Conservation (phyloP, 2,113 vertebrate species). For the Pelecanoides urinatrix region DNA sequence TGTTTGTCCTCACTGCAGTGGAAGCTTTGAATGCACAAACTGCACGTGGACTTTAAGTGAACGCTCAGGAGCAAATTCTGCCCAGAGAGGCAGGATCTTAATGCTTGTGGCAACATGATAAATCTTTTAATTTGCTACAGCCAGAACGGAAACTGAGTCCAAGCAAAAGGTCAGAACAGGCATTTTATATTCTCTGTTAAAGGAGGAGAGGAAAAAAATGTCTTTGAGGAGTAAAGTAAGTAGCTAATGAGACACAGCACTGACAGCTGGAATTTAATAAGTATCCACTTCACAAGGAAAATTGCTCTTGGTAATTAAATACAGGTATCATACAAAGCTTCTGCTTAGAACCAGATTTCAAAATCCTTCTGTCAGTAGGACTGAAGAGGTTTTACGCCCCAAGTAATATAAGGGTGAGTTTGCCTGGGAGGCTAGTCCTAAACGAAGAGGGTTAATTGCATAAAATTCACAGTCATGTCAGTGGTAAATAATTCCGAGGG, state of each 20-base stretch:
- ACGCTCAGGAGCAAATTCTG: neutral
- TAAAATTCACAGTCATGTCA: conserved; percentile 52
- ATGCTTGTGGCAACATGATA: conserved; percentile 14
- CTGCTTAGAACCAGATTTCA: conserved; percentile 8
- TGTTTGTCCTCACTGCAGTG: neutral
- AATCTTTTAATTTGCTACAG: conserved; percentile 58
- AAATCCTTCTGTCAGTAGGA: conserved; percentile 11
- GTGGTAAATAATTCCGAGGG: conserved; percentile 29
- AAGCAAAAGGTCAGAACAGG: conserved; percentile 68
- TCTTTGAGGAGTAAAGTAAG: conserved; percentile 73
- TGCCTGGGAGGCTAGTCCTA: neutral
- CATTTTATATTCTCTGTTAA: conserved; percentile 66
- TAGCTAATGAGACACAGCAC: conserved; percentile 72
- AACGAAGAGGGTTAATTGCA: conserved; percentile 21
- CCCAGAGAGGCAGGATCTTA: neutral
- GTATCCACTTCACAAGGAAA: conserved; percentile 56
- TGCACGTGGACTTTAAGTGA: neutral
- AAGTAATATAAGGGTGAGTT: neutral
- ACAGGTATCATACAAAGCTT: conserved; percentile 57
- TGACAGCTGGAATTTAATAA: conserved; percentile 63
- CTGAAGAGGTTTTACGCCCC: neutral
- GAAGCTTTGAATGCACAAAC: neutral
- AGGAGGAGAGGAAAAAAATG: conserved; percentile 35
- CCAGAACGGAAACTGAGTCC: conserved; percentile 64
- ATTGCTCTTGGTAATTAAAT: conserved; percentile 62